Conservation (phyloP, 2,113 vertebrate species). For the Mus musculus region DNA sequence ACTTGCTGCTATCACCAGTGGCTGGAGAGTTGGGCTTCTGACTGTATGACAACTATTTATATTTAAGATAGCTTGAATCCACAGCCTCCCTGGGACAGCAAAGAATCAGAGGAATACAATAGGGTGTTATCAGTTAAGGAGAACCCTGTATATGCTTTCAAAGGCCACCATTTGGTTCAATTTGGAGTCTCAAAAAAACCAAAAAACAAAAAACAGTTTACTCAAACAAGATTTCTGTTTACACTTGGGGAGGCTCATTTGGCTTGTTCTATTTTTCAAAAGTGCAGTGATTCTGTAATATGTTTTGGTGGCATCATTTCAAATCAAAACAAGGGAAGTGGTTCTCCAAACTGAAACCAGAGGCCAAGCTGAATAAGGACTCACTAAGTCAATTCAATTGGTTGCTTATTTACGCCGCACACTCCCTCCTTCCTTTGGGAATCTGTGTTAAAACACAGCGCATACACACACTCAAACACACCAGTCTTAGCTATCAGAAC, state of each 20-base stretch:
- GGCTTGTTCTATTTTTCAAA: slow-evolving; percentile 70
- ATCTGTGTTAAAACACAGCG: slow-evolving; percentile 35
- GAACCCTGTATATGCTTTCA: slow-evolving; percentile 37
- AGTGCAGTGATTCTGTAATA: slow-evolving; percentile 58
- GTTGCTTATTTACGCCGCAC: slow-evolving; percentile 67
- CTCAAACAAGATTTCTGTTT: slow-evolving; percentile 78
- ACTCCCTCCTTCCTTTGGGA: slow-evolving; percentile 53
- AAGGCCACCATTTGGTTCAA: slow-evolving; percentile 40
- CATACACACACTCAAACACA: not conserved
- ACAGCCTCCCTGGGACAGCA: not conserved
- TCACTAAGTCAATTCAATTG: slow-evolving; percentile 38
- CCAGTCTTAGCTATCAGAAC: not conserved
- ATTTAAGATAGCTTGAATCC: not conserved
- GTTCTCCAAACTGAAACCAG: slow-evolving; percentile 75
- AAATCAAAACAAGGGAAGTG: slow-evolving; percentile 74
- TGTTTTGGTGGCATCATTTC: slow-evolving; percentile 75
- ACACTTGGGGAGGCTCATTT: slow-evolving; percentile 69
- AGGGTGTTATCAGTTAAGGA: slow-evolving; percentile 29
- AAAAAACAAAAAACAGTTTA: slow-evolving; percentile 49
- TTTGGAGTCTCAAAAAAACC: slow-evolving; percentile 61
- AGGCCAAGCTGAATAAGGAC: slow-evolving; percentile 68
- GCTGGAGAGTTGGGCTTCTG: not conserved
- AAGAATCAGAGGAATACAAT: not conserved
- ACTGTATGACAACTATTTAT: not conserved
- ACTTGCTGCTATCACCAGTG: not conserved